Conservation (phyloP, 2,888 invertebrate species). For the Dynastes hyllus region DNA sequence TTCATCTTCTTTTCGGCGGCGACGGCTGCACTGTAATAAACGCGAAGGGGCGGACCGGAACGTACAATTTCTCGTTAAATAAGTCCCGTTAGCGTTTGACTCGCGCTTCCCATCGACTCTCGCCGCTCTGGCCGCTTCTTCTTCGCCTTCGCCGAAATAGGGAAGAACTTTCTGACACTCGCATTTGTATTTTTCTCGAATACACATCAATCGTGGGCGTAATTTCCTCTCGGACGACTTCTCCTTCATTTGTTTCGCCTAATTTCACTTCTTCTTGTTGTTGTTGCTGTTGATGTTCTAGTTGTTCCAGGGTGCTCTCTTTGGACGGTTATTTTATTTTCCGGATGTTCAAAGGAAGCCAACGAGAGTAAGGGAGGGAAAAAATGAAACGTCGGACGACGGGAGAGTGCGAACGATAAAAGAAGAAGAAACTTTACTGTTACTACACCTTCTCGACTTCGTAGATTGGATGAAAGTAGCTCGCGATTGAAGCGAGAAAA, state of each 20-base stretch:
- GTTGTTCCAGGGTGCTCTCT: not conserved
- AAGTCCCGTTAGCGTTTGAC: conserved; percentile 37
- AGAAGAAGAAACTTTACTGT: not conserved
- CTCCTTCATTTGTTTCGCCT: conserved; percentile 27
- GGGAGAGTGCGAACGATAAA: not conserved
- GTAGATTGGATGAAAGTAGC: not conserved
- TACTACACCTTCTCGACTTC: not conserved
- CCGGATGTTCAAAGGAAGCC: not conserved
- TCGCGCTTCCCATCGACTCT: not conserved
- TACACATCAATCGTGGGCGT: not conserved
- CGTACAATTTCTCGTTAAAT: conserved; percentile 41
- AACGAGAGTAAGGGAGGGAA: not conserved
- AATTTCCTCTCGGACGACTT: conserved; percentile 16
- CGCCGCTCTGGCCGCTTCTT: not conserved
- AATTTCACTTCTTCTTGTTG: conserved; percentile 13
- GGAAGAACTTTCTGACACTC: conserved; percentile 23
- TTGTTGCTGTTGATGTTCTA: not conserved
- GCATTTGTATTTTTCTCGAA: conserved; percentile 27
- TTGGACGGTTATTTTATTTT: not conserved
- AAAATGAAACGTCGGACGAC: not conserved
- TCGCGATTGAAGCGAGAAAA: not conserved
- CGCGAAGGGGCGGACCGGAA: conserved; percentile 19
- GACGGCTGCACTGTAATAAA: conserved; percentile 25
- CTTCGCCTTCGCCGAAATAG: not conserved
- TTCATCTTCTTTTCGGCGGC: conserved; percentile 24